Percentiles rank a stretch among this genome's conserved stretches.
Evolutionary conservation across 1,140 invertebrate genomes (phyloP).

Genomic region (Antheraea mylitta): DNA sequence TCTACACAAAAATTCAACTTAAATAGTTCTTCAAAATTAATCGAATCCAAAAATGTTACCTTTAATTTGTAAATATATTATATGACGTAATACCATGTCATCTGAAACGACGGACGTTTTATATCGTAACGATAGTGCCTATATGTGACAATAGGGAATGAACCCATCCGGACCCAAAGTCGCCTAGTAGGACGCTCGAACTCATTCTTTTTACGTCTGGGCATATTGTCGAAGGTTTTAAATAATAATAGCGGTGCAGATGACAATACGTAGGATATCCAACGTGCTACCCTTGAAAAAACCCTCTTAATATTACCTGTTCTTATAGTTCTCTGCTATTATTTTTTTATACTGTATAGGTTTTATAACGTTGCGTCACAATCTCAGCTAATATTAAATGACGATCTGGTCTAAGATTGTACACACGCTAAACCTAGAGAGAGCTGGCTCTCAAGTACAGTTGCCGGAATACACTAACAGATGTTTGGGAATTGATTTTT

Average conservation of each 20-base stretch:
- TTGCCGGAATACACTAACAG: too few relatives aligned
- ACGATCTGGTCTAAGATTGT: too few relatives aligned
- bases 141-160: constrained; percentile 28
- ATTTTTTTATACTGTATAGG: background rate
- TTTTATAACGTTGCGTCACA: too few relatives aligned
- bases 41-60: constrained; percentile 10
- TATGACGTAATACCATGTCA: background rate
- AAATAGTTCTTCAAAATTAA: background rate
- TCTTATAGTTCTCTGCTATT: background rate
- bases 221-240: constrained; percentile 19
- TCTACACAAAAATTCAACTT: too few relatives aligned
- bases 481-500: too few relatives aligned
- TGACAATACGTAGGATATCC: background rate
- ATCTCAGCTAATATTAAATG: too few relatives aligned
- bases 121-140: constrained; percentile 36
- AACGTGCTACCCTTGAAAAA: constrained; percentile 1
- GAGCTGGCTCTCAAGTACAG: too few relatives aligned
- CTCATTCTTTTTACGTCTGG: constrained; percentile 19
- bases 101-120: constrained; percentile 16
- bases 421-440: too few relatives aligned
- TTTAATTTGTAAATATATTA: constrained; percentile 6
- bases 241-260: constrained; percentile 11
- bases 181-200: constrained; percentile 13
- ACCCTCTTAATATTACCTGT: background rate
- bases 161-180: constrained; percentile 30